Evolutionary conservation across 2,888 invertebrate genomes (phyloP).

Genomic region (Nysson spinosus): DNA sequence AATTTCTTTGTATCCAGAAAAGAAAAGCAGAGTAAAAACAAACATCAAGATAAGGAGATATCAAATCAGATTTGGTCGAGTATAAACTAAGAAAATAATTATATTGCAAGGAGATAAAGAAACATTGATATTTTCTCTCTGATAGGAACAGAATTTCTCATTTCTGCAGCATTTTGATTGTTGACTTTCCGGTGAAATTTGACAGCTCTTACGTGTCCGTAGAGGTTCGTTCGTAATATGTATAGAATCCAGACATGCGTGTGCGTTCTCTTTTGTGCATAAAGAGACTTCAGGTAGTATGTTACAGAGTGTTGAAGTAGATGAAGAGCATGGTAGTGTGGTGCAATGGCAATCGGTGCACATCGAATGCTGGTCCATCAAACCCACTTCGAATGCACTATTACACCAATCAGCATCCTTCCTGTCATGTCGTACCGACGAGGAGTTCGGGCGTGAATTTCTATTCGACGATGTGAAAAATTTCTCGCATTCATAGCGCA

Average conservation of each 20-base stretch:
- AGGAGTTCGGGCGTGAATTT: slow-evolving; percentile 39
- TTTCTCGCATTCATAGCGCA: slow-evolving; percentile 24
- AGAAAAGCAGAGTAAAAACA: too few species aligned
- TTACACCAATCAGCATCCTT: slow-evolving; percentile 43
- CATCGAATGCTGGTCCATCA: slow-evolving; percentile 23
- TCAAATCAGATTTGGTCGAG: too few species aligned
- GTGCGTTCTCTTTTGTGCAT: slow-evolving; percentile 8
- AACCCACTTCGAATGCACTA: slow-evolving; percentile 35
- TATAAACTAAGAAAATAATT: too few species aligned
- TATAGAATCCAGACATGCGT: slow-evolving; percentile 17
- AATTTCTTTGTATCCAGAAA: too few species aligned
- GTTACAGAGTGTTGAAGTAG: slow-evolving; percentile 2
- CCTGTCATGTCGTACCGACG: slow-evolving; percentile 32
- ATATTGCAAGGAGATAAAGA: too few species aligned
- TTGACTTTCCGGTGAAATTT: too few species aligned
- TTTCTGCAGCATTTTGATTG: too few species aligned
- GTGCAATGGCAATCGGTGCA: slow-evolving; percentile 11
- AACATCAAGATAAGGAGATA: too few species aligned
- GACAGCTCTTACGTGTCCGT: background rate
- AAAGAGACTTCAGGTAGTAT: background rate
- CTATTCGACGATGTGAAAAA: slow-evolving; percentile 46
- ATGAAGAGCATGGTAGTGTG: slow-evolving; percentile 16
- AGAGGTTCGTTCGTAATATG: slow-evolving; percentile 2
- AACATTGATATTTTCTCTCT: too few species aligned
- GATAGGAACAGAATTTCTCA: too few species aligned